Percentiles rank a stretch among this genome's conserved stretches.
Conservation (phyloP, 2,113 vertebrate species). For the Odocoileus hemionus region DNA sequence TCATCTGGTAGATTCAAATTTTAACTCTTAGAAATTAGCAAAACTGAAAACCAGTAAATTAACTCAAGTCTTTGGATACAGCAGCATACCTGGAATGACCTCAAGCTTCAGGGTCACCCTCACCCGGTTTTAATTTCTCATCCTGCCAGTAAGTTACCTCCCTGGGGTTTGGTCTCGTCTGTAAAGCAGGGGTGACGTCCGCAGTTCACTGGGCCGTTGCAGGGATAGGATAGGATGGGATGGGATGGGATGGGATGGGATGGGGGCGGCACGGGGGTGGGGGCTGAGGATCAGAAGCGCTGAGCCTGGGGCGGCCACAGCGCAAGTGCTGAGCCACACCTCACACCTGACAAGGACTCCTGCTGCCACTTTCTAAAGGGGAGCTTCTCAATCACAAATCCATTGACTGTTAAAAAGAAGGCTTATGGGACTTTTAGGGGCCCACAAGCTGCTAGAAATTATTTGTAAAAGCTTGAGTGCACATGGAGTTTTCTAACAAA, state of each 20-base stretch:
- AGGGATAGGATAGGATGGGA: neutral
- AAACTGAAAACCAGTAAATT: neutral
- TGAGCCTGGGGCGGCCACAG: rapidly evolving
- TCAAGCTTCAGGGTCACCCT: neutral
- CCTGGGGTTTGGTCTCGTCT: neutral
- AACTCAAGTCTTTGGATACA: neutral
- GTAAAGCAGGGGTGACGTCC: neutral
- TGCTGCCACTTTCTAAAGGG: neutral
- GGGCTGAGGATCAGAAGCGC: neutral
- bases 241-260: neutral
- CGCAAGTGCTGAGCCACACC: rapidly evolving
- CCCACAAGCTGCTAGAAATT: neutral
- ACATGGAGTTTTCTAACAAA: neutral
- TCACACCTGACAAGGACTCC: neutral
- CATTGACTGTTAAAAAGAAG: neutral
- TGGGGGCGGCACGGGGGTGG: rapidly evolving
- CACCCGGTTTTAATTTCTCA: neutral
- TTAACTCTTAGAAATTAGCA: neutral
- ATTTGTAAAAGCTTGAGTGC: neutral
- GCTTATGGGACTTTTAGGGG: no score
- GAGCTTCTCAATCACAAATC: neutral
- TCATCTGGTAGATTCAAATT: neutral
- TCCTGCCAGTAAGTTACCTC: neutral
- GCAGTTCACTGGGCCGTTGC: rapidly evolving
- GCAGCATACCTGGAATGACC: no score